A percentile compares a stretch with the other conserved stretches of the same genome.
Evolutionary conservation across 1,140 invertebrate genomes (phyloP).

Genomic region (Arion vulgaris): DNA sequence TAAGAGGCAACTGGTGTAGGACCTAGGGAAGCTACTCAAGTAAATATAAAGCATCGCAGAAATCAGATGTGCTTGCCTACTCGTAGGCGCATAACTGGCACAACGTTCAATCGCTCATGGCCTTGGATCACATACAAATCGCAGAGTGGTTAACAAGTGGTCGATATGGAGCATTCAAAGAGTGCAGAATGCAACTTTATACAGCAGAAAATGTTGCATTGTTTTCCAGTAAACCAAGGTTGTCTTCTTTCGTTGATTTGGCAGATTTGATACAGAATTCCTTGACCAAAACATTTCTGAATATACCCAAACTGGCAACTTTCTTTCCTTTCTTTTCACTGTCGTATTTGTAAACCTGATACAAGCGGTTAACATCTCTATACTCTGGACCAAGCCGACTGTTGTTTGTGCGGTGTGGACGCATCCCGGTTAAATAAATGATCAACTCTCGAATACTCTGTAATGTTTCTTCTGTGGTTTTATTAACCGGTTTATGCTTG

Average conservation of each 20-base stretch:
- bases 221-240: not conserved
- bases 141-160: too few species aligned
- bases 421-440: conserved; percentile 34
- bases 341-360: conserved; percentile 32
- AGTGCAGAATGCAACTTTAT: too few species aligned
- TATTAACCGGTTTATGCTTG: conserved; percentile 30
- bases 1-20: too few species aligned
- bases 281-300: conserved; percentile 14
- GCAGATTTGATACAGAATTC: conserved; percentile 26
- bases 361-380: conserved; percentile 9
- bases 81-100: too few species aligned
- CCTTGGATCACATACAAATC: too few species aligned
- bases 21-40: too few species aligned
- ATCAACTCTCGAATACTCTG: conserved; percentile 32
- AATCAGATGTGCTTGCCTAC: too few species aligned
- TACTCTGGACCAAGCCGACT: not conserved
- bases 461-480: conserved; percentile 28
- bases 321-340: conserved; percentile 34
- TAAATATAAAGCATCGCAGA: too few species aligned
- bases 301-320: conserved; percentile 22
- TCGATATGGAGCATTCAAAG: too few species aligned
- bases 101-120: too few species aligned
- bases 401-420: not conserved
- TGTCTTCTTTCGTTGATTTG: not conserved
- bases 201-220: not conserved